Conservation (phyloP, 2,113 vertebrate species). For the Oncorhynchus masou region DNA sequence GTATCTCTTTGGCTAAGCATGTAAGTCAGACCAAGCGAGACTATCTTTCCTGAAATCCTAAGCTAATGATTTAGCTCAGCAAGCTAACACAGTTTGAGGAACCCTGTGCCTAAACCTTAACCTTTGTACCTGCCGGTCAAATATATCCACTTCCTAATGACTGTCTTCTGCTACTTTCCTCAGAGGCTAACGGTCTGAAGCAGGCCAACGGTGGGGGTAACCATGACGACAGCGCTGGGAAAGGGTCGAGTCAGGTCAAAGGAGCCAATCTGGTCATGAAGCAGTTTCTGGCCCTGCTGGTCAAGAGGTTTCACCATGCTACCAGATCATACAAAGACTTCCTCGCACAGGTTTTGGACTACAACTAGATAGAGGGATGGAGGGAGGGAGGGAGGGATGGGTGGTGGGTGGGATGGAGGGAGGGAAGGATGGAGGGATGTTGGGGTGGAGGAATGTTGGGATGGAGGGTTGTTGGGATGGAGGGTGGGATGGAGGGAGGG, state of each 20-base stretch:
- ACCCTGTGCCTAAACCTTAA: neutral
- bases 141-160: neutral
- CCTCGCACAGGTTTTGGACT: constrained; percentile 83
- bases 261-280: constrained; percentile 77
- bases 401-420: no score
- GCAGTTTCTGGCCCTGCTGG: constrained; percentile 86
- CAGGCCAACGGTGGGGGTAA: constrained; percentile 35
- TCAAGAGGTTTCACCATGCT: constrained; percentile 86
- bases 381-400: no score
- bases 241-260: constrained; percentile 76
- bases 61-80: neutral
- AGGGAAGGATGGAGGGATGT: no score
- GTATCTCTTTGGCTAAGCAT: no score
- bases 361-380: no score
- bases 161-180: neutral
- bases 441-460: no score
- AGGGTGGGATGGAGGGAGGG: no score
- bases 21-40: neutral
- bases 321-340: constrained; percentile 88
- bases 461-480: no score
- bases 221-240: constrained; percentile 58
- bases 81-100: neutral
- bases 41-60: neutral
- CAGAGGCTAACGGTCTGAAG: constrained; percentile 50
- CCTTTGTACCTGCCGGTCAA: neutral